These are phyloP conservation scores for Bubalus kerabau DNA, from an alignment of 2,113 vertebrate genomes.

Conservation along the genomic window DNA sequence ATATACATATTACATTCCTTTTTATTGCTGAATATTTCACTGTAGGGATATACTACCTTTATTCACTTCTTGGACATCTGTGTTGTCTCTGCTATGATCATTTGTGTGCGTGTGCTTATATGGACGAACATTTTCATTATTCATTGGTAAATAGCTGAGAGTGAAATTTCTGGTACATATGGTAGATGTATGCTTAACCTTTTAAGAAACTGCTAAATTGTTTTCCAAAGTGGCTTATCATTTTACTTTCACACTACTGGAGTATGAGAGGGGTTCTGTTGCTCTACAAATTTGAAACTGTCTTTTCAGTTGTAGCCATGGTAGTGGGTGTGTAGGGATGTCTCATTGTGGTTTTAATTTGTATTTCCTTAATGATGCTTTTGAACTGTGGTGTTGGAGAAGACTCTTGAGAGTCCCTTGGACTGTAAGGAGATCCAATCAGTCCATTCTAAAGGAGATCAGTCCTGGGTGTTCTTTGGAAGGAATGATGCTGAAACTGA, in stretches of 20 bases:
- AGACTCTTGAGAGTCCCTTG: no score
- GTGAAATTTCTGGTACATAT: not conserved
- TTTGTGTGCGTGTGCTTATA: not conserved
- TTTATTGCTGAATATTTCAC: not conserved
- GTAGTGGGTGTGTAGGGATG: not conserved
- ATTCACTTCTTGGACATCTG: not conserved
- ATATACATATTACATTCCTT: not conserved
- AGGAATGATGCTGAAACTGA: no score
- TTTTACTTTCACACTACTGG: not conserved
- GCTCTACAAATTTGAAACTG: not conserved
- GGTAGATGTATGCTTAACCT: not conserved
- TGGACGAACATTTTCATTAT: not conserved
- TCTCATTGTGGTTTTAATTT: not conserved
- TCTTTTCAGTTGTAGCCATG: not conserved
- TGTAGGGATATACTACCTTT: not conserved
- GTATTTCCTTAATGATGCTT: not conserved
- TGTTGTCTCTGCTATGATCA: not conserved
- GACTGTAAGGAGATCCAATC: no score
- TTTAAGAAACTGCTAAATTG: not conserved
- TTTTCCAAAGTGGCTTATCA: not conserved
- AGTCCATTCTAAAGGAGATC: no score
- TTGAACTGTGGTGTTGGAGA: no score
- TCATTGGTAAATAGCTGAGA: not conserved
- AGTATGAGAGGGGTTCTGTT: not conserved
- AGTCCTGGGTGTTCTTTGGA: no score